A percentile compares a stretch with the other conserved stretches of the same genome.
These are phyloP conservation scores for Caenorhabditis tropicalis DNA, from an alignment of 1,140 invertebrate species.

Conservation along the genomic window DNA sequence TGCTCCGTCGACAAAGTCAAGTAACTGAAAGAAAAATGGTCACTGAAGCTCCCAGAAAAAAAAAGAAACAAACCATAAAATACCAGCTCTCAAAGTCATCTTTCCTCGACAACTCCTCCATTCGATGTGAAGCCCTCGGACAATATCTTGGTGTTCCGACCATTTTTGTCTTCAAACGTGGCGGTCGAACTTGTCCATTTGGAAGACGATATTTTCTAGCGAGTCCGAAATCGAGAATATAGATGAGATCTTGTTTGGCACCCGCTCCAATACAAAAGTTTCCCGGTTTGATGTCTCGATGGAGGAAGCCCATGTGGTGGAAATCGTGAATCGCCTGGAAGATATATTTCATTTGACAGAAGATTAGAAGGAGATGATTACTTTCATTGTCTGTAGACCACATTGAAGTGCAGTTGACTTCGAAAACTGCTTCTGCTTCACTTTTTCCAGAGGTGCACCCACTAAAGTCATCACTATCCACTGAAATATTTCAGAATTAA, in stretches of 20 bases:
- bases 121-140: conserved; percentile 9
- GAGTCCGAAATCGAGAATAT: conserved; percentile 9
- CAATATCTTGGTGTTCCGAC: conserved; percentile 6
- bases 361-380: not conserved
- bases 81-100: conserved; percentile 26
- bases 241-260: not conserved
- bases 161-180: not conserved
- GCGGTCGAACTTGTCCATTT: not conserved
- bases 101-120: not conserved
- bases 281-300: conserved; percentile 21
- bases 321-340: conserved; percentile 11
- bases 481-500: not conserved
- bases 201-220: conserved; percentile 24
- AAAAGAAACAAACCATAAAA: not conserved
- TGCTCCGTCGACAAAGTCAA: not conserved
- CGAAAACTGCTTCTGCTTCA: not conserved
- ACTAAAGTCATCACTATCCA: conserved; percentile 27
- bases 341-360: not conserved
- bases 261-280: not conserved
- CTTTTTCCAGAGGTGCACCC: not conserved
- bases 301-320: not conserved
- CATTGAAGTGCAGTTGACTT: not conserved
- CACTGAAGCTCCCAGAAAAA: too few relatives aligned
- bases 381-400: conserved; percentile 13
- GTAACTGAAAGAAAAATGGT: not conserved